A percentile compares a stretch with the other conserved stretches of the same genome.
Evolutionary conservation across 2,888 invertebrate species (phyloP).

Genomic region (Andrena hattorfiana): DNA sequence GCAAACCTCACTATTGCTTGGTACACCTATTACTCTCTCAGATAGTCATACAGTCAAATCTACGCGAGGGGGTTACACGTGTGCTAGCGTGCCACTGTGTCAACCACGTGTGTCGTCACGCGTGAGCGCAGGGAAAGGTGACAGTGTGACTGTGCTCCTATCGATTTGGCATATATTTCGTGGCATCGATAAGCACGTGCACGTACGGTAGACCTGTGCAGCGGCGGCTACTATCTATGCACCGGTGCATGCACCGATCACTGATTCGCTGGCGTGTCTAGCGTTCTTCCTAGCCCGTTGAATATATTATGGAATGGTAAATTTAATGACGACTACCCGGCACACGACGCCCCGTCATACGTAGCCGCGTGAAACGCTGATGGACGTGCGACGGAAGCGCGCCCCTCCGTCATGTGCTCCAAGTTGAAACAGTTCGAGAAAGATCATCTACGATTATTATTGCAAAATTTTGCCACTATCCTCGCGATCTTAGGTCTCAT

Average conservation of each 20-base stretch:
- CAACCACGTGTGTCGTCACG: constrained; percentile 45
- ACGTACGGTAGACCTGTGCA: constrained; percentile 18
- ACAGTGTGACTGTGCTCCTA: constrained; percentile 52
- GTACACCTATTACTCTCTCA: no score
- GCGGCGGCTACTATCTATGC: constrained; percentile 27
- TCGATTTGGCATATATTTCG: constrained; percentile 83
- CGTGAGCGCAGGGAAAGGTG: constrained; percentile 11
- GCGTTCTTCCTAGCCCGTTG: constrained; percentile 50
- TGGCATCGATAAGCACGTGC: constrained; percentile 72
- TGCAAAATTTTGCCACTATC: no score
- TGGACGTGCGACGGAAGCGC: constrained; percentile 12
- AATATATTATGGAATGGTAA: constrained; percentile 67
- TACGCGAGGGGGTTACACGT: neutral
- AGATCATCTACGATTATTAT: no score
- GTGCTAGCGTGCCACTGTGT: constrained; percentile 29
- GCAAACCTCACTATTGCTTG: no score
- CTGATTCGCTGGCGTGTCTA: constrained; percentile 36
- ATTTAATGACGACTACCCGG: constrained; percentile 35
- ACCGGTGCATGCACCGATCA: constrained; percentile 41
- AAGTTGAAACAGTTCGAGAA: no score
- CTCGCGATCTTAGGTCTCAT: no score
- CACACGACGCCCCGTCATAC: constrained; percentile 16
- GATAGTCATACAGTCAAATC: neutral
- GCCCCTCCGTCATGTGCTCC: neutral
- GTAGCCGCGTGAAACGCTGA: constrained; percentile 4